phyloP scores from a whole-genome alignment of 2,888 invertebrate genomes.

The Cryptosula pallasiana region DNA sequence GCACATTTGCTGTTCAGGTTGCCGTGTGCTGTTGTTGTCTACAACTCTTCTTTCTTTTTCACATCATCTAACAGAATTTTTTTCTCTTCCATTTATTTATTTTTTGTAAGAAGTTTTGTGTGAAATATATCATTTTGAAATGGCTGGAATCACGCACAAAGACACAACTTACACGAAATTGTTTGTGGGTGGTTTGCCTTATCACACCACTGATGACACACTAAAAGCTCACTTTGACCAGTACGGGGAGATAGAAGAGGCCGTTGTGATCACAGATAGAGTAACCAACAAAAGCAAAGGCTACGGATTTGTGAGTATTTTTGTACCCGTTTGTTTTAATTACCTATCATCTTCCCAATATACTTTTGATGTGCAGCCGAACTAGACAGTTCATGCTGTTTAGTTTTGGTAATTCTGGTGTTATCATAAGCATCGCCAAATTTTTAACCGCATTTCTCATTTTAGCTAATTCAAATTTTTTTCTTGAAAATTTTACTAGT shows the following conservation, averaged over 20 bases:
- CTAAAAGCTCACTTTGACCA: constrained; percentile 91
- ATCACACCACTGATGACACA: constrained; percentile 94
- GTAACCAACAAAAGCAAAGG: constrained; percentile 96
- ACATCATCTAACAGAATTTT: not conserved
- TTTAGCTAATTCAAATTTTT: no score
- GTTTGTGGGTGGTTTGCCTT: constrained; percentile 93
- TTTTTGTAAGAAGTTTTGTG: not conserved
- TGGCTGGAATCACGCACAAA: constrained; percentile 62
- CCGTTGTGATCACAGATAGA: constrained; percentile 94
- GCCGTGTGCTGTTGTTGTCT: not conserved
- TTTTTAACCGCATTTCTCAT: no score
- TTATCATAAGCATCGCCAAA: no score
- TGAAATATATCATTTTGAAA: not conserved
- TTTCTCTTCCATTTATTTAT: not conserved
- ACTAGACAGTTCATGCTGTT: no score
- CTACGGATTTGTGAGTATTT: constrained; percentile 94
- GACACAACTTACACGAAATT: constrained; percentile 97
- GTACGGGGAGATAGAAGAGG: constrained; percentile 95
- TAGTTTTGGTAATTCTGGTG: no score
- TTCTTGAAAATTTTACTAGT: no score
- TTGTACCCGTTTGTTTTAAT: no score
- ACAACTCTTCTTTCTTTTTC: not conserved
- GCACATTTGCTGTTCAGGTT: not conserved
- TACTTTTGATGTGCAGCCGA: no score
- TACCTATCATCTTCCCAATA: no score